These are phyloP conservation scores for Folsomia candida DNA, from an alignment of 2,888 invertebrate genomes.

Conservation along the genomic window DNA sequence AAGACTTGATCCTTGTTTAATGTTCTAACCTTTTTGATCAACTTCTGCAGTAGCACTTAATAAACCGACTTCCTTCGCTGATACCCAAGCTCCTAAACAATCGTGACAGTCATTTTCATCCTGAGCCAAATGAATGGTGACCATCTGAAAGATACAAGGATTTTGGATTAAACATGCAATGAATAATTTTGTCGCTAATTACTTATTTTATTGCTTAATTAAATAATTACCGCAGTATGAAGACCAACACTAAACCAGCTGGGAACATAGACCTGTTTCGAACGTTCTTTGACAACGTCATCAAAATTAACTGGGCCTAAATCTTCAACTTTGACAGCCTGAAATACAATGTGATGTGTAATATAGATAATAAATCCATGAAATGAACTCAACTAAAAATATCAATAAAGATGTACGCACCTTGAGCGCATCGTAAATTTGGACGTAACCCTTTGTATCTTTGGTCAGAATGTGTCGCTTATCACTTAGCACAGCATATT, in stretches of 20 bases:
- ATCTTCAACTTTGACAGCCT: constrained; percentile 81
- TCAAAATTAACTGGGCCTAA: constrained; percentile 88
- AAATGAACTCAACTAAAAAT: neutral
- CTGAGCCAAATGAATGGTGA: constrained; percentile 92
- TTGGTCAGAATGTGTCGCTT: constrained; percentile 93
- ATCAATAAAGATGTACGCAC: constrained; percentile 59
- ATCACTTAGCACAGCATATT: constrained; percentile 90
- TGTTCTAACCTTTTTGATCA: constrained; percentile 68
- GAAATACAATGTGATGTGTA: constrained; percentile 36
- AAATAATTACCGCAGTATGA: constrained; percentile 81
- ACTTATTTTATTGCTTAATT: neutral
- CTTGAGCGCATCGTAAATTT: constrained; percentile 89
- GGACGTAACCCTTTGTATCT: constrained; percentile 86
- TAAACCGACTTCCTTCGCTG: constrained; percentile 89
- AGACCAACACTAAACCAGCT: constrained; percentile 99
- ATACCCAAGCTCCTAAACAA: constrained; percentile 98
- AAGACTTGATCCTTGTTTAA: neutral
- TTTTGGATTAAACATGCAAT: constrained; percentile 3
- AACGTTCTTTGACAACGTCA: constrained; percentile 84
- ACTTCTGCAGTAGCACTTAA: constrained; percentile 65
- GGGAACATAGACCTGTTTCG: constrained; percentile 92
- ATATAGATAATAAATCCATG: neutral
- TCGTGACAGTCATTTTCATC: constrained; percentile 98
- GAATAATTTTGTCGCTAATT: too few relatives aligned
- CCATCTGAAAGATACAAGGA: constrained; percentile 72